These are phyloP conservation scores for Cossypha heuglini DNA, from an alignment of 2,797 vertebrate species.

Conservation along the genomic window DNA sequence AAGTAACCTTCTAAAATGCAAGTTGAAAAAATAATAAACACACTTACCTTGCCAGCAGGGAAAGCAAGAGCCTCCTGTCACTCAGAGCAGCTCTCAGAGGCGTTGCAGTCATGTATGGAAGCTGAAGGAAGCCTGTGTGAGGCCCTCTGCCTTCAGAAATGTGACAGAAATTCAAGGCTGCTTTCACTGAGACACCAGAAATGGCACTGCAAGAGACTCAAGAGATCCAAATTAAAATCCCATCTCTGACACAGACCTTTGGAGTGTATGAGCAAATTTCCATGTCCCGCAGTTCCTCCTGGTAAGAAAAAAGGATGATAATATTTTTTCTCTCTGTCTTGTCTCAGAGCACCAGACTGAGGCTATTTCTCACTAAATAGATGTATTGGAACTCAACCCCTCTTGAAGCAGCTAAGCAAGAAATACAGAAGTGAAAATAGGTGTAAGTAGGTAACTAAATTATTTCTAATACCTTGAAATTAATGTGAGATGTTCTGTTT, in stretches of 20 bases:
- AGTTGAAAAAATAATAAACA: constrained; percentile 28
- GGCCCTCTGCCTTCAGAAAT: not conserved
- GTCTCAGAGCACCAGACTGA: not conserved
- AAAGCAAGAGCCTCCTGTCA: not conserved
- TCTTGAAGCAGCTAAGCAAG: not conserved
- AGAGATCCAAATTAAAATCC: constrained; percentile 36
- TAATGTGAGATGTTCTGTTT: not conserved
- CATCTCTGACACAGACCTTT: constrained; percentile 1
- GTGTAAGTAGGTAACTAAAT: not conserved
- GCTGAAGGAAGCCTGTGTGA: not conserved
- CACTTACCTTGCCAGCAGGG: not conserved
- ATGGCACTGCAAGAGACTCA: not conserved
- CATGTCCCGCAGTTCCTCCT: not conserved
- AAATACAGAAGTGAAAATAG: not conserved
- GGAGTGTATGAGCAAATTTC: not conserved
- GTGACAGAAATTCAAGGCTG: constrained; percentile 21
- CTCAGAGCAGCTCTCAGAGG: not conserved
- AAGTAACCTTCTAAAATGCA: constrained; percentile 14
- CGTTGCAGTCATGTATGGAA: not conserved
- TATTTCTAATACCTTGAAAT: not conserved
- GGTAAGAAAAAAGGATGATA: not conserved
- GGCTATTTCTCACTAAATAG: not conserved
- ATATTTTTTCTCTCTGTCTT: not conserved
- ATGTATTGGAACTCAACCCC: not conserved
- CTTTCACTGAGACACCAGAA: not conserved